Percentiles rank a stretch among this genome's conserved stretches.
phyloP scores from a whole-genome alignment of 2,797 vertebrate species.

The Myripristis jacobus region DNA sequence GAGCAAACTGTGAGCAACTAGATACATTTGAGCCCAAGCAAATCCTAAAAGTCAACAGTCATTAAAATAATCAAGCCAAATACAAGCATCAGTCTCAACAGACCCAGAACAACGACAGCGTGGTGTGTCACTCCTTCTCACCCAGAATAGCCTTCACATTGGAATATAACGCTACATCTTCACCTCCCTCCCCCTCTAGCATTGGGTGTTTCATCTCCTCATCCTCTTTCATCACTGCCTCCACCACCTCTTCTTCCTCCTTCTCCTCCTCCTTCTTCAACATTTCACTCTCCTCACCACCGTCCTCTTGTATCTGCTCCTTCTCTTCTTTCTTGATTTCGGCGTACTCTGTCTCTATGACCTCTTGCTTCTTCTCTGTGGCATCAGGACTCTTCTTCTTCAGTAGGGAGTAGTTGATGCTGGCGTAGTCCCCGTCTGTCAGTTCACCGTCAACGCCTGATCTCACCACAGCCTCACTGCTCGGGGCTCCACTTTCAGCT shows the following conservation, averaged over 20 bases:
- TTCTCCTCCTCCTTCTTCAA: neutral
- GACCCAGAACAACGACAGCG: too few species aligned
- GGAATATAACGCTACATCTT: constrained; percentile 34
- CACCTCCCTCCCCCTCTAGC: constrained; percentile 17
- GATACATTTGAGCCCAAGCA: too few species aligned
- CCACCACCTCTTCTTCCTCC: constrained; percentile 20
- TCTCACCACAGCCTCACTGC: neutral
- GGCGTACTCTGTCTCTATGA: constrained; percentile 66
- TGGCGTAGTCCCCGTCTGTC: constrained; percentile 67
- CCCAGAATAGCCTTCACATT: constrained; percentile 31
- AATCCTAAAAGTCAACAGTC: too few species aligned
- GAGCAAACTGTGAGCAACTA: too few species aligned
- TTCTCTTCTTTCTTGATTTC: constrained; percentile 65
- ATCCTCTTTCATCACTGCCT: neutral
- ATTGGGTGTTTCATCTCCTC: constrained; percentile 1
- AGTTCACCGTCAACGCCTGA: neutral
- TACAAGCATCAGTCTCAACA: too few species aligned
- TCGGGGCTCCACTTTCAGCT: neutral
- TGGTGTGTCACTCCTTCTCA: neutral
- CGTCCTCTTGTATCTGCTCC: neutral
- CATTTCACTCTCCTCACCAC: neutral
- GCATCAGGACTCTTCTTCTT: constrained; percentile 7
- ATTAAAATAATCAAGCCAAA: too few species aligned
- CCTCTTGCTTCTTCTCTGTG: neutral
- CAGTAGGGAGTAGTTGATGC: constrained; percentile 64